These are phyloP conservation scores for Drosophila oshimai DNA, from an alignment of 1,140 invertebrate genomes.

Conservation along the genomic window DNA sequence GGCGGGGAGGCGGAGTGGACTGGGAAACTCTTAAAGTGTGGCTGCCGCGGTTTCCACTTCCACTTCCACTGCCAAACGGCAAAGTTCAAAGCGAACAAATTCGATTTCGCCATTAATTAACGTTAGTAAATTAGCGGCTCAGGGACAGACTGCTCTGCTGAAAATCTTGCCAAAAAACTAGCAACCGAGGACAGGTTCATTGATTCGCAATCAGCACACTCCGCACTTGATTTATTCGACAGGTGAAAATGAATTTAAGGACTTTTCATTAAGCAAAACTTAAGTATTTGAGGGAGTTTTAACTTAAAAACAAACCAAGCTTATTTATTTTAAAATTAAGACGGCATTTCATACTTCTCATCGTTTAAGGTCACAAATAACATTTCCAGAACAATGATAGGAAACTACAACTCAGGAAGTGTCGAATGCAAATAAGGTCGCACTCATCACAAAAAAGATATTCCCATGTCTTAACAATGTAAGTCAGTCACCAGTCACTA, in stretches of 20 bases:
- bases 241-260: background rate
- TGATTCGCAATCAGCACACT: conserved; percentile 32
- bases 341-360: no score
- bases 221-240: conserved; percentile 41
- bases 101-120: conserved; percentile 77
- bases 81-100: conserved; percentile 74
- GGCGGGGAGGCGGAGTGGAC: background rate
- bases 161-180: background rate
- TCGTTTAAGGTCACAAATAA: no score
- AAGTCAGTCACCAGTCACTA: no score
- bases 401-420: no score
- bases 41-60: conserved; percentile 45
- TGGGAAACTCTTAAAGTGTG: conserved; percentile 45
- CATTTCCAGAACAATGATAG: no score
- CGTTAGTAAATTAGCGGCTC: conserved; percentile 70
- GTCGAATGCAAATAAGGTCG: no score
- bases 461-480: no score
- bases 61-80: conserved; percentile 26
- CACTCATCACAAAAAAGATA: no score
- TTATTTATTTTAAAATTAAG: no score
- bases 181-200: conserved; percentile 21
- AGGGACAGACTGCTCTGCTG: conserved; percentile 20
- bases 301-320: no score
- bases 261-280: background rate
- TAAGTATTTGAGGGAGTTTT: no score